A percentile compares a stretch with the other conserved stretches of the same genome.
phyloP scores from a whole-genome alignment of 2,888 invertebrate species.

The Crematogaster levior region DNA sequence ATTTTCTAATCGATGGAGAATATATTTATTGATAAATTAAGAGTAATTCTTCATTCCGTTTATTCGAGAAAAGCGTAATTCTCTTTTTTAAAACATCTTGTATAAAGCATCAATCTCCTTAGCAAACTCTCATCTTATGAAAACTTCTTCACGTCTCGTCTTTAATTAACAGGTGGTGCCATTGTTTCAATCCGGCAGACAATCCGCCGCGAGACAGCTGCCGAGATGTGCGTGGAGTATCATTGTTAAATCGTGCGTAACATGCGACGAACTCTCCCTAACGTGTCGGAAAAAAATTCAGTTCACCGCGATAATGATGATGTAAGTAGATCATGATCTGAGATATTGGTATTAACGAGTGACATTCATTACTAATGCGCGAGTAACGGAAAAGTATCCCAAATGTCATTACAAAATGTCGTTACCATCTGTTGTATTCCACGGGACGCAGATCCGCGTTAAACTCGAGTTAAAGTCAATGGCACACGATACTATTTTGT shows the following conservation, averaged over 20 bases:
- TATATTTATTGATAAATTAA: not conserved
- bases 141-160: not conserved
- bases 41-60: not conserved
- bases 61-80: not conserved
- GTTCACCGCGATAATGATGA: slow-evolving; percentile 21
- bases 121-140: not conserved
- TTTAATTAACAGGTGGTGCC: slow-evolving; percentile 44
- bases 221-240: not conserved
- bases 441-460: not conserved
- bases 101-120: not conserved
- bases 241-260: slow-evolving; percentile 14
- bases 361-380: not conserved
- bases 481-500: too few species aligned
- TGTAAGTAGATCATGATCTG: slow-evolving; percentile 24
- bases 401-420: not conserved
- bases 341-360: not conserved
- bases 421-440: not conserved
- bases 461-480: slow-evolving; percentile 1
- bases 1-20: not conserved
- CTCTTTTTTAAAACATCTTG: not conserved
- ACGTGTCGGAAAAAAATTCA: slow-evolving; percentile 16
- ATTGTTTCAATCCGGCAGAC: not conserved
- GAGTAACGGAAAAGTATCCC: not conserved
- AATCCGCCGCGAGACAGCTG: slow-evolving; percentile 14
- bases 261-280: not conserved